A percentile compares a stretch with the other conserved stretches of the same genome.
Evolutionary conservation across 2,113 vertebrate genomes (phyloP).

Genomic region (Octodon degus): DNA sequence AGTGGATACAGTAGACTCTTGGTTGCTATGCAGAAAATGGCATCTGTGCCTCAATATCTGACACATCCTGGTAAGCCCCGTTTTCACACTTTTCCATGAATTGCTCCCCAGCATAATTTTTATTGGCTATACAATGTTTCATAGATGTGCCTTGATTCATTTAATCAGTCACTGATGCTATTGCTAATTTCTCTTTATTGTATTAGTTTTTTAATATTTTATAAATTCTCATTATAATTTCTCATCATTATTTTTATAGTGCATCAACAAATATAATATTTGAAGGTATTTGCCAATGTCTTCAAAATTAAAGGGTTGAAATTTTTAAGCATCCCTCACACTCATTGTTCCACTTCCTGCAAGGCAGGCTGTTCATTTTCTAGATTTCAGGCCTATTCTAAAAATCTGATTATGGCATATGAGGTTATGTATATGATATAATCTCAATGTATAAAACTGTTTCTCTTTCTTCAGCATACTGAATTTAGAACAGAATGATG

Average conservation of each 20-base stretch:
- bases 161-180: background rate
- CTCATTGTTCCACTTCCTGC: background rate
- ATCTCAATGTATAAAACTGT: background rate
- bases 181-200: background rate
- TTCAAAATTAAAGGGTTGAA: background rate
- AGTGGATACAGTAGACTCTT: background rate
- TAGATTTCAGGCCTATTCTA: slow-evolving; percentile 16
- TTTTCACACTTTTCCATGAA: background rate
- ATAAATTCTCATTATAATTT: no score
- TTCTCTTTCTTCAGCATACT: background rate
- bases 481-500: background rate
- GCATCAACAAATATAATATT: background rate
- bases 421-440: background rate
- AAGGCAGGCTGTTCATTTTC: background rate
- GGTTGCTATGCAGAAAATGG: background rate
- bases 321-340: background rate
- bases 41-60: background rate
- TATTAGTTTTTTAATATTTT: no score
- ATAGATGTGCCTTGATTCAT: background rate
- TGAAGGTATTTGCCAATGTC: background rate
- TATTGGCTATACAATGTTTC: background rate
- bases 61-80: background rate
- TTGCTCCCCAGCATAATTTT: background rate
- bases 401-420: background rate
- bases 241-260: background rate